Evolutionary conservation across 1,140 invertebrate species (phyloP).

Genomic region (Brachionus rubens): DNA sequence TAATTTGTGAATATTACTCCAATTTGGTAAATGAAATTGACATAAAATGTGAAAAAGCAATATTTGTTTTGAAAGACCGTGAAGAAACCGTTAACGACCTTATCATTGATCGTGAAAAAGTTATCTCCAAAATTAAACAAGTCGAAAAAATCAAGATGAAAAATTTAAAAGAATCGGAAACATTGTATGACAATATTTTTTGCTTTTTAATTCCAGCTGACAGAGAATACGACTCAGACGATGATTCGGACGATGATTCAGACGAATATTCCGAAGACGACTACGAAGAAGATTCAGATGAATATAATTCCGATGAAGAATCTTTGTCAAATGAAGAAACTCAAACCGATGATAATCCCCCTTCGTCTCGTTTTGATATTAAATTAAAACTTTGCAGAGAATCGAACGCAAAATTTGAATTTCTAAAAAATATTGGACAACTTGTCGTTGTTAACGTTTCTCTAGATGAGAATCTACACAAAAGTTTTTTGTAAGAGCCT

Average conservation of each 20-base stretch:
- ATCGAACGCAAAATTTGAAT: neutral
- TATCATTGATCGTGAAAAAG: neutral
- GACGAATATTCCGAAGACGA: too few relatives aligned
- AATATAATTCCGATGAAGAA: too few relatives aligned
- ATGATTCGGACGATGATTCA: too few relatives aligned
- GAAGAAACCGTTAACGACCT: neutral
- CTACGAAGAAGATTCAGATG: too few relatives aligned
- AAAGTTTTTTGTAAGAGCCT: neutral
- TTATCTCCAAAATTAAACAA: slow-evolving; percentile 7
- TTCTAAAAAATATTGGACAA: neutral
- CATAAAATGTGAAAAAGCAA: neutral
- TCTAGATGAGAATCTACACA: neutral
- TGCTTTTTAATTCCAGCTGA: too few relatives aligned
- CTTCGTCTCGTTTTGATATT: neutral
- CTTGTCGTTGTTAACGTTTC: neutral
- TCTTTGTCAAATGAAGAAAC: too few relatives aligned
- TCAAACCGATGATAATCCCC: neutral
- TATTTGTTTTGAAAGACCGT: neutral
- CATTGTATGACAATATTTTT: neutral
- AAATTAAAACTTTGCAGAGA: neutral
- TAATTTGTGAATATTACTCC: neutral
- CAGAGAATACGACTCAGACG: too few relatives aligned
- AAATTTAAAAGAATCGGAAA: neutral
- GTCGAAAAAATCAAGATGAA: neutral
- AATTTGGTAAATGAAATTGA: neutral